Evolutionary conservation across 2,797 vertebrate species (phyloP).

Genomic region (Pipistrellus nathusii): DNA sequence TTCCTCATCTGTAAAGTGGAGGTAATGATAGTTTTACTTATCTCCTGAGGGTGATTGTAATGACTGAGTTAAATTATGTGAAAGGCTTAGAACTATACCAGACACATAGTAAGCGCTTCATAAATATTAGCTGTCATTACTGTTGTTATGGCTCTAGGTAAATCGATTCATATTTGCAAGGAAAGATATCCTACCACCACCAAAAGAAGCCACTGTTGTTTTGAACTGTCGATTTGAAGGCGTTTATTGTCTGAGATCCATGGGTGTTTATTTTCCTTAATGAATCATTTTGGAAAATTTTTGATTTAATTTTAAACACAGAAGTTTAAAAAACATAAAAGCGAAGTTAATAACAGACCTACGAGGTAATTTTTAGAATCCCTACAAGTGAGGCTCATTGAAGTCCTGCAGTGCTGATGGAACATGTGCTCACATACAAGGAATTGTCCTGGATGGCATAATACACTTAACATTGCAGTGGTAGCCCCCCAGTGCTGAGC

Average conservation of each 20-base stretch:
- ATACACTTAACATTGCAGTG: neutral
- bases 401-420: neutral
- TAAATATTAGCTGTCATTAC: neutral
- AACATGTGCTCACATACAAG: neutral
- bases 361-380: conserved; percentile 20
- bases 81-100: neutral
- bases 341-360: neutral
- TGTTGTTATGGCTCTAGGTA: neutral
- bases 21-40: neutral
- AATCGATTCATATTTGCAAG: neutral
- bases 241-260: neutral
- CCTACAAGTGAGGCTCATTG: neutral
- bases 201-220: neutral
- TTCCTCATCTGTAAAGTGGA: neutral
- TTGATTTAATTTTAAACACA: neutral
- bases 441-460: neutral
- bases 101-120: neutral
- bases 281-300: conserved; percentile 19
- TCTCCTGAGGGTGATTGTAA: neutral
- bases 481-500: neutral
- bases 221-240: neutral
- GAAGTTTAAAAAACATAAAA: neutral
- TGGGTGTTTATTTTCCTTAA: conserved; percentile 17
- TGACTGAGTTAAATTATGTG: neutral
- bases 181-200: neutral